Conservation (phyloP, 2,797 vertebrate genomes). For the Pogoniulus pusillus region DNA sequence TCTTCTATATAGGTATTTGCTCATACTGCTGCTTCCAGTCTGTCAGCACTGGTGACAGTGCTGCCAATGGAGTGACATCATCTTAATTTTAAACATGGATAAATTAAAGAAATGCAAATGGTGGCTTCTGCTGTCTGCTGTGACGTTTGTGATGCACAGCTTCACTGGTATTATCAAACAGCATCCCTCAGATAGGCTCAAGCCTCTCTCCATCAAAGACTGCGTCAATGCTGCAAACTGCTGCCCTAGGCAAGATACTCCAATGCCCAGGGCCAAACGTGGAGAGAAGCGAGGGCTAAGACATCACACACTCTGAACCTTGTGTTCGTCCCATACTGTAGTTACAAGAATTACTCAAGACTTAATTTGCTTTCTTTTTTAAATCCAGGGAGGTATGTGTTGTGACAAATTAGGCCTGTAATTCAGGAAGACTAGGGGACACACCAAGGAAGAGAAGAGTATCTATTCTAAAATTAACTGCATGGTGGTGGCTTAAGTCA, state of each 20-base stretch:
- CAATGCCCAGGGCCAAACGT: neutral
- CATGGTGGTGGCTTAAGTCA: neutral
- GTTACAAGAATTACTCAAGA: conserved; percentile 20
- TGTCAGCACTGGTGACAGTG: fast-evolving
- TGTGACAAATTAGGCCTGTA: conserved; percentile 14
- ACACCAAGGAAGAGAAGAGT: neutral
- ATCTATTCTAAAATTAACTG: neutral
- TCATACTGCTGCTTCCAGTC: neutral
- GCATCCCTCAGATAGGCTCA: neutral
- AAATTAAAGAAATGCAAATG: neutral
- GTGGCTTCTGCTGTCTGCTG: neutral
- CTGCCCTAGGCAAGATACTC: neutral
- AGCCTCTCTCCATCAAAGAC: neutral
- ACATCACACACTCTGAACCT: neutral
- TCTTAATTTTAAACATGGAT: neutral
- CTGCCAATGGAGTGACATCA: neutral
- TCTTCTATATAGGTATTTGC: neutral
- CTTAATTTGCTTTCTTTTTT: conserved; percentile 28
- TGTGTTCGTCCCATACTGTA: neutral
- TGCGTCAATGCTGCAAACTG: neutral
- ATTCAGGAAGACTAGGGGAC: neutral
- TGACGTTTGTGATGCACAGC: neutral
- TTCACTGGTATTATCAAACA: neutral
- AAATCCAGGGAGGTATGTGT: neutral
- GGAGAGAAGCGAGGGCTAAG: neutral